These are phyloP conservation scores for Disparrhopalites patrizii DNA, from an alignment of 2,888 invertebrate species.

Conservation along the genomic window DNA sequence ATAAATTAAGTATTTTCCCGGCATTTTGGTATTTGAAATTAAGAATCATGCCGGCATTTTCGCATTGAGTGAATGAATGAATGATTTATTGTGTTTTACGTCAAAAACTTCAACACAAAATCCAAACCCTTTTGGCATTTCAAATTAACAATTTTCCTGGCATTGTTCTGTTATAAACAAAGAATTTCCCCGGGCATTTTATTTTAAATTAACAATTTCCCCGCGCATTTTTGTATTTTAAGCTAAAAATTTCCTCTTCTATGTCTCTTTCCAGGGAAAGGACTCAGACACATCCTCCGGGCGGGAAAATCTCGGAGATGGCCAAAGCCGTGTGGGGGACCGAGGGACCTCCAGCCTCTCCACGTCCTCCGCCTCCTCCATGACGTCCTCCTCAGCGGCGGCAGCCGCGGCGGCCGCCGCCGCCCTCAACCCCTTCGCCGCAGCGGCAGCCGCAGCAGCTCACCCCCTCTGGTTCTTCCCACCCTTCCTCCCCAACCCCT, in stretches of 20 bases:
- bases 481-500: constrained; percentile 48
- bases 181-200: too few species aligned
- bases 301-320: neutral
- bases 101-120: too few species aligned
- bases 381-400: constrained; percentile 32
- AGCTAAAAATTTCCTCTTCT: too few species aligned
- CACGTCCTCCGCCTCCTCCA: constrained; percentile 19
- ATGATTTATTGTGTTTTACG: too few species aligned
- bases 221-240: too few species aligned
- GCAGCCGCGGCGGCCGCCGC: constrained; percentile 41
- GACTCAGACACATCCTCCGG: neutral
- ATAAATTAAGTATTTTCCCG: too few species aligned
- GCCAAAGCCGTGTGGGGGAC: neutral
- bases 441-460: constrained; percentile 45
- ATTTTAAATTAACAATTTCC: too few species aligned
- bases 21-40: too few species aligned
- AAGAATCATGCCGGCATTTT: too few species aligned
- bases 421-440: constrained; percentile 27
- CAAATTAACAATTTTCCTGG: too few species aligned
- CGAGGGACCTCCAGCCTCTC: constrained; percentile 3
- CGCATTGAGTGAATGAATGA: neutral
- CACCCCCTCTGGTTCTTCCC: constrained; percentile 49
- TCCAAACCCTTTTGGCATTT: too few species aligned
- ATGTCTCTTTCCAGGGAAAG: constrained; percentile 2
- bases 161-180: too few species aligned